Evolutionary conservation across 2,888 invertebrate genomes (phyloP).

Genomic region (Tillus elongatus): DNA sequence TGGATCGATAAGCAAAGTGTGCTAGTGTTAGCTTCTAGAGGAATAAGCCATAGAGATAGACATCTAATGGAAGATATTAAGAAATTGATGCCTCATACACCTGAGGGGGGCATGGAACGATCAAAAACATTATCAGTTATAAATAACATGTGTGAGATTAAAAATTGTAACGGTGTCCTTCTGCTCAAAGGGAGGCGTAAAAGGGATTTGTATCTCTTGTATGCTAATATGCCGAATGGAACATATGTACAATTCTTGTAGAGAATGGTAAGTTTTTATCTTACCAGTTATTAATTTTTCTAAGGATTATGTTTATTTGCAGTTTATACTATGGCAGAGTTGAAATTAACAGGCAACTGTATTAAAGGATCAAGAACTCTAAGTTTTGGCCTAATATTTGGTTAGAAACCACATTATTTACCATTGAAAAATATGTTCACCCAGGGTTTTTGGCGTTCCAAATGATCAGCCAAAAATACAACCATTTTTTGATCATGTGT

Average conservation of each 20-base stretch:
- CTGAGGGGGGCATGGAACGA: conserved; percentile 90
- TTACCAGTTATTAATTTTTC: no score
- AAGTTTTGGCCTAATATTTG: conserved; percentile 82
- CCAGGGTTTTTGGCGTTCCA: conserved; percentile 89
- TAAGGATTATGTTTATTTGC: conserved; percentile 37
- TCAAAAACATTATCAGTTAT: conserved; percentile 78
- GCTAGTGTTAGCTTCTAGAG: conserved; percentile 88
- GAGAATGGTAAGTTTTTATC: conserved; percentile 87
- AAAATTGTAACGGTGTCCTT: conserved; percentile 91
- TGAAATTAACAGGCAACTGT: conserved; percentile 97
- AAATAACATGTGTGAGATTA: conserved; percentile 95
- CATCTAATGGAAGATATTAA: conserved; percentile 94
- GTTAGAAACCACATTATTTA: conserved; percentile 62
- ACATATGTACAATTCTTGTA: conserved; percentile 88
- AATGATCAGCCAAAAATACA: conserved; percentile 96
- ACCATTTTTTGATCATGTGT: conserved; percentile 95
- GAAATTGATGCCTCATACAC: conserved; percentile 82
- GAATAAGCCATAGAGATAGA: conserved; percentile 83
- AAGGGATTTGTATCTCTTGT: conserved; percentile 90
- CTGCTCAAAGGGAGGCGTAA: conserved; percentile 91
- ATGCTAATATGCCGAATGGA: conserved; percentile 77
- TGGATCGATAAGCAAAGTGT: conserved; percentile 94
- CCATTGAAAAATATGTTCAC: conserved; percentile 73
- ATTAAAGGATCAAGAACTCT: conserved; percentile 88
- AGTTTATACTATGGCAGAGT: conserved; percentile 96